Evolutionary conservation across 1,140 invertebrate genomes (phyloP), one percentile per base, ranked within the genome.

Genomic region (Panagrolaimus sp.): DNA sequence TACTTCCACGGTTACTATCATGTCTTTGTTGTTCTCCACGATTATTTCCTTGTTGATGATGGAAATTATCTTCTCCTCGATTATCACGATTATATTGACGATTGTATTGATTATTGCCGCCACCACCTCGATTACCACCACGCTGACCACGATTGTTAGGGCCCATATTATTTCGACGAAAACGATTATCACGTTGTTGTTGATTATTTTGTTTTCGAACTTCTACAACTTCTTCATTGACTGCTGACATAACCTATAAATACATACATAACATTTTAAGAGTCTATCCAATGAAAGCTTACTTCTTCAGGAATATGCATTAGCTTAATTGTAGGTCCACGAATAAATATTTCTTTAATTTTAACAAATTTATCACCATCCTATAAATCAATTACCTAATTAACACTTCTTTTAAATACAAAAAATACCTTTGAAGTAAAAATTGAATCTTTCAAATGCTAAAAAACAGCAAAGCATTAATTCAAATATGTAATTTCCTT

Each of bases 301-400:
- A 99, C 93, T 88, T 99, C 96, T 85, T 99, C 96, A 0, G 96
- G 96, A 79, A 99, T 98, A 77, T 96, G 86, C 13, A 99, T 84
- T 84, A 98, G 98, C 85, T 99, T 98, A 61, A 99, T 98, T n/a
- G 93, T 98, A 77, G 92, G 96, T 0, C 96, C 96, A 72, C 95
- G 86, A 70, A 99, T 96, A 81, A 98, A 99, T 80, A 98, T 86
- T 98, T 82, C 96, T 0, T 93, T 93, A 92, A 99, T 98, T 76
- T 92, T 89, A 93, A 94, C 97, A 87, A 99, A 99, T 82, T 93
- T 91, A 80, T 99, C 96, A 78, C 96, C 96, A 88, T 99, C 96
- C 92, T 94, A 78, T 45, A 81, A 79, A n/a, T n/a, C n/a, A n/a
- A n/a, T n/a, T n/a, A n/a, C n/a, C n/a, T n/a, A n/a, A n/a, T n/a